Base-by-base conservation (phyloP, 2,888 invertebrate genomes). In the Cataglyphis rosenhaueri region DNA sequence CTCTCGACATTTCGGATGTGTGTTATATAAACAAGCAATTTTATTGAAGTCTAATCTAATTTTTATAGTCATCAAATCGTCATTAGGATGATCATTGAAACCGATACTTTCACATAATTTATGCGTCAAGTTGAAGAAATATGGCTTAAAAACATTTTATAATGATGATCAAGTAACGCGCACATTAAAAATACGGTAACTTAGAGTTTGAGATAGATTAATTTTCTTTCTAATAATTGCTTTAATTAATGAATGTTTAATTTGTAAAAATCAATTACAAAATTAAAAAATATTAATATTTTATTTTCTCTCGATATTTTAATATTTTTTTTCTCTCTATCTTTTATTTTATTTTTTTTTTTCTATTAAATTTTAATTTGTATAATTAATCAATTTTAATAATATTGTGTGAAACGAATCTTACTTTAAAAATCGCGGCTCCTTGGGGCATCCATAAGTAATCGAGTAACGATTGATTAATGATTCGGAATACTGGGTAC, bases 401-500 rank as follows among this genome's bases (percentile, higher is more conserved):
- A 52, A 70, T 68, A 32, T 68, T 12, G 25, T 25, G 6, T 15
- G 3, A 5, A 44, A 18, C 25, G 4, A 38, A 32, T 25, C 68
- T 79, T 84, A 84, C 86, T 73, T 82, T 74, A n/a, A 87, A 59
- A 0, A 73, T 68, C 9, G 10, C 29, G 5, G n/a, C 59, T 12
- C 8, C 66, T 61, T 59, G 38, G 1, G 82, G 78, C 25, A 32
- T 5, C 0, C 10, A 15, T 12, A 85, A 35, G 35, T 35, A 35
- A 35, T 35, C 1, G 25, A 1, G 25, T 35, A 35, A 35, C 35
- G 0, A 8, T 0, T 1, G 3, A 25, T 25, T 25, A 15, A 84
- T 94, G 18, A 95, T 95, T 75, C 92, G 92, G 9, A 96, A 94
- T 8, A 96, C 96, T 1, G 96, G 94, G n/a, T 95, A 93, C 97